A percentile compares a stretch with the other conserved stretches of the same genome.
These are phyloP conservation scores for Carterocephalus palaemon DNA, from an alignment of 2,888 invertebrate genomes.

Conservation along the genomic window DNA sequence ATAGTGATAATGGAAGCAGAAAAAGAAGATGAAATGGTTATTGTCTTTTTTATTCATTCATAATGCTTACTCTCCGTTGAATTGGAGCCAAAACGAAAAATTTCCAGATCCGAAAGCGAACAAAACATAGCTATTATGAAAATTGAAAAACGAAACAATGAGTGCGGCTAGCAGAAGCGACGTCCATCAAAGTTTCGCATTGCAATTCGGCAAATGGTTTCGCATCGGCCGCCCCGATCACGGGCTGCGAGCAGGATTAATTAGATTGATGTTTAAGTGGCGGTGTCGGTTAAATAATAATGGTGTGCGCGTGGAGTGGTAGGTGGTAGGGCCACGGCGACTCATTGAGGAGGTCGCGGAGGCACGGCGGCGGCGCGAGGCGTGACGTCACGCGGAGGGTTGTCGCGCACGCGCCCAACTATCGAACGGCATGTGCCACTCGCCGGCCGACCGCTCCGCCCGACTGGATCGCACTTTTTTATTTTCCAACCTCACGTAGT, in stretches of 20 bases:
- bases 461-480: slow-evolving; percentile 70
- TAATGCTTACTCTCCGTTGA: slow-evolving; percentile 20
- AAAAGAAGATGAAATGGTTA: slow-evolving; percentile 25
- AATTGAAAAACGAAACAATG: slow-evolving; percentile 24
- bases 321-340: slow-evolving; percentile 28
- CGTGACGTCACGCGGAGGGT: slow-evolving; percentile 61
- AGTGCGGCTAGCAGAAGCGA: slow-evolving; percentile 12
- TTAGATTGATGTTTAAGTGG: slow-evolving; percentile 38
- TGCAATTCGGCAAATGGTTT: slow-evolving; percentile 19
- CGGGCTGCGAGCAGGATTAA: slow-evolving; percentile 37
- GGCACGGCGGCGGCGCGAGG: slow-evolving; percentile 56
- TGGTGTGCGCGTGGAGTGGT: slow-evolving; percentile 35
- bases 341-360: slow-evolving; percentile 43
- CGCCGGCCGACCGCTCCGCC: slow-evolving; percentile 64
- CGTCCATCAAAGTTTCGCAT: slow-evolving; percentile 17
- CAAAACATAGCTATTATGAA: slow-evolving; percentile 26
- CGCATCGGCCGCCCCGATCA: too few species aligned
- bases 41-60: slow-evolving; percentile 24
- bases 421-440: slow-evolving; percentile 76
- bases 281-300: slow-evolving; percentile 40
- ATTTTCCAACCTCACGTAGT: slow-evolving; percentile 65
- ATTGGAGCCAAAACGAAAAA: slow-evolving; percentile 22
- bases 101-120: slow-evolving; percentile 13
- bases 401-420: slow-evolving; percentile 67
- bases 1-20: slow-evolving; percentile 23